These are phyloP conservation scores for Callosobruchus maculatus DNA, from an alignment of 2,888 invertebrate species.

Conservation along the genomic window DNA sequence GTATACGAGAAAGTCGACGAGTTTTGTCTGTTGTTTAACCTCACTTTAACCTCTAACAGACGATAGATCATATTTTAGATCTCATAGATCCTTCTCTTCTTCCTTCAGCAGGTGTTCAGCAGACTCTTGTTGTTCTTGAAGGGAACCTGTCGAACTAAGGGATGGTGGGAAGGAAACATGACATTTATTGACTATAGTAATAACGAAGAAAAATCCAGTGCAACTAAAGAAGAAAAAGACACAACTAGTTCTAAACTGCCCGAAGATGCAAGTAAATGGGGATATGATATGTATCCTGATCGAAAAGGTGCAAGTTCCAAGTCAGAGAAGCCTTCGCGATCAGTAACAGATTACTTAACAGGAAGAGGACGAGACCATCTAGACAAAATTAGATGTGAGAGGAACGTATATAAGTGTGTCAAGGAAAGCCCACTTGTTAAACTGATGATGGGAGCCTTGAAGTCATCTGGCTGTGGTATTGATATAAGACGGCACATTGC, in stretches of 20 bases:
- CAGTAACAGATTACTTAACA: slow-evolving; percentile 13
- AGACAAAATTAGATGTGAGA: slow-evolving; percentile 75
- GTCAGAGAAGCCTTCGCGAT: slow-evolving; percentile 52
- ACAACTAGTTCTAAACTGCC: not conserved
- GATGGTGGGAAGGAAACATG: not conserved
- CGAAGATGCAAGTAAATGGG: slow-evolving; percentile 53
- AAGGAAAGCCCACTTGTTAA: slow-evolving; percentile 78
- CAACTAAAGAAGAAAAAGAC: not conserved
- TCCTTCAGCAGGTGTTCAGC: no score
- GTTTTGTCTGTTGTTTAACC: no score
- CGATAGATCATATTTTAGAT: no score
- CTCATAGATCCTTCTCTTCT: no score
- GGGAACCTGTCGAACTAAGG: no score
- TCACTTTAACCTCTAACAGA: no score
- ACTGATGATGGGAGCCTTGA: slow-evolving; percentile 80
- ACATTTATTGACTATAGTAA: not conserved
- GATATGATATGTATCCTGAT: slow-evolving; percentile 81
- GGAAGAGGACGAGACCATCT: slow-evolving; percentile 67
- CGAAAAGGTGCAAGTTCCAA: slow-evolving; percentile 59
- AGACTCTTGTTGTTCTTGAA: no score
- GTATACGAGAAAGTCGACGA: no score
- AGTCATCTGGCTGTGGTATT: slow-evolving; percentile 74
- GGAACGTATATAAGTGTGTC: slow-evolving; percentile 71
- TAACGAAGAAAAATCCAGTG: not conserved
- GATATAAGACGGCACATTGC: slow-evolving; percentile 85